Conservation (phyloP, 2,888 invertebrate genomes). For the Anorthoa munda region DNA sequence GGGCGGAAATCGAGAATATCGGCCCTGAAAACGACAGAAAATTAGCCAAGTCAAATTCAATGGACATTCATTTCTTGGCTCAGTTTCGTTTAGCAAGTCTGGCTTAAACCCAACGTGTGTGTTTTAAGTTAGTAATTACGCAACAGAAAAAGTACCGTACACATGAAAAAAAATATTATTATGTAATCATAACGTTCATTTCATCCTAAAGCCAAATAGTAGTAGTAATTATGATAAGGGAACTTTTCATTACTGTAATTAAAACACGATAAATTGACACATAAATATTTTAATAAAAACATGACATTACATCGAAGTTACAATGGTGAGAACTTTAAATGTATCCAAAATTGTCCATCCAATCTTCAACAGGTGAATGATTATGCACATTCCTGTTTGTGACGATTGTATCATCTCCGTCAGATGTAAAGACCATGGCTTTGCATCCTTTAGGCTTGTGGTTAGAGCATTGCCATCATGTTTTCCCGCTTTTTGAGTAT, state of each 20-base stretch:
- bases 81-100: not conserved
- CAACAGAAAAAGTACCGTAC: not conserved
- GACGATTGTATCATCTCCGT: slow-evolving; percentile 63
- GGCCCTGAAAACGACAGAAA: slow-evolving; percentile 26
- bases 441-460: slow-evolving; percentile 67
- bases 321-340: not conserved
- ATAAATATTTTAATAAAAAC: not conserved
- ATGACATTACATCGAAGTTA: not conserved
- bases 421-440: slow-evolving; percentile 68
- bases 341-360: not conserved
- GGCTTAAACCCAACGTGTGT: not conserved
- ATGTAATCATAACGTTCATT: not conserved
- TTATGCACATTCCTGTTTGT: slow-evolving; percentile 67
- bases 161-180: too few relatives aligned
- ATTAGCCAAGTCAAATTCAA: not conserved
- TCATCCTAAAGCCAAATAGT: not conserved
- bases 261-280: not conserved
- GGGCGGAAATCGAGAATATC: slow-evolving; percentile 23
- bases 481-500: slow-evolving; percentile 59
- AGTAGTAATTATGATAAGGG: not conserved
- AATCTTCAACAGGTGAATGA: slow-evolving; percentile 14
- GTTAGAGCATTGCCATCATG: slow-evolving; percentile 71
- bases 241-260: not conserved
- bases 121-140: not conserved
- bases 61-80: not conserved